phyloP scores from a whole-genome alignment of 2,888 invertebrate genomes.

The Polyommatus icarus region DNA sequence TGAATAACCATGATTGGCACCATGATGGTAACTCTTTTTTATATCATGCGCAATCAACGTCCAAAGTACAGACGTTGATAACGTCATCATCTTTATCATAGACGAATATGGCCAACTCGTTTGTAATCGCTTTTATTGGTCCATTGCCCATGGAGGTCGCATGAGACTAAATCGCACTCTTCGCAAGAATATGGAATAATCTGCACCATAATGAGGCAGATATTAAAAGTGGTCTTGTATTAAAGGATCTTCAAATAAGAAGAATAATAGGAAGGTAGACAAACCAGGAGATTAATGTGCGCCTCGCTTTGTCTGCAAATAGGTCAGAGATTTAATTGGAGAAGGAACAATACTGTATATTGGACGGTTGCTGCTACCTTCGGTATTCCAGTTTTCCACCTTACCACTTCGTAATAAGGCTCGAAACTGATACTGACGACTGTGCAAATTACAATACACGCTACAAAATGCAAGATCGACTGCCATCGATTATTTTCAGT shows the following conservation, averaged over 20 bases:
- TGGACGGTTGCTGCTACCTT: background rate
- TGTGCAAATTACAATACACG: background rate
- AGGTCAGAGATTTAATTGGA: slow-evolving; percentile 27
- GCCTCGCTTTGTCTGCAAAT: slow-evolving; percentile 28
- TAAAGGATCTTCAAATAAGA: slow-evolving; percentile 3
- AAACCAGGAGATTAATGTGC: slow-evolving; percentile 26
- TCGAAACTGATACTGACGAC: background rate
- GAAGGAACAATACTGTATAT: slow-evolving; percentile 3
- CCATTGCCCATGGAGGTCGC: background rate
- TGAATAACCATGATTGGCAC: no score
- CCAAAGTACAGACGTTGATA: no score
- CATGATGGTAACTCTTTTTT: background rate
- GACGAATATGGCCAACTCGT: background rate
- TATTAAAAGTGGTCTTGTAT: slow-evolving; percentile 6
- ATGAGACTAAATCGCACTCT: background rate
- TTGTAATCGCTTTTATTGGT: background rate
- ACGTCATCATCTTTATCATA: no score
- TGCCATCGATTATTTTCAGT: background rate
- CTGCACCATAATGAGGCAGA: background rate
- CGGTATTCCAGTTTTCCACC: background rate
- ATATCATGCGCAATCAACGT: no score
- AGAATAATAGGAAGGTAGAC: slow-evolving; percentile 12
- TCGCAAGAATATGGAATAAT: background rate
- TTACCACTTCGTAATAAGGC: background rate
- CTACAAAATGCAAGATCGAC: background rate